phyloP scores from a whole-genome alignment of 2,113 vertebrate species.

The Tachycineta bicolor region DNA sequence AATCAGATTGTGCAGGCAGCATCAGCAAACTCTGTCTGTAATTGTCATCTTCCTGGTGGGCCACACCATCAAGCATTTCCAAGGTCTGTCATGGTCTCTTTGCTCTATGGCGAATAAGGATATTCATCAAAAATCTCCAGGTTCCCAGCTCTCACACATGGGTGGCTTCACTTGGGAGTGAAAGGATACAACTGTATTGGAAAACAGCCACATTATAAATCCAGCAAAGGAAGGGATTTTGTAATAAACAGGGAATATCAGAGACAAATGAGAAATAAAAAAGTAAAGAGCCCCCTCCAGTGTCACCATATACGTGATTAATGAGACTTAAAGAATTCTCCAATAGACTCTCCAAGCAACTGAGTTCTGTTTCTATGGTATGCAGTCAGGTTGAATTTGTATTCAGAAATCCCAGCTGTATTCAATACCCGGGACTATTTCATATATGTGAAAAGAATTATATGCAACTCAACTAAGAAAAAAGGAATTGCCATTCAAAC shows the following conservation, averaged over 20 bases:
- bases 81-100: slow-evolving; percentile 16
- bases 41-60: slow-evolving; percentile 10
- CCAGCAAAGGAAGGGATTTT: slow-evolving; percentile 62
- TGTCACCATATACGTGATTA: slow-evolving; percentile 70
- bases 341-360: slow-evolving; percentile 76
- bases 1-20: neutral
- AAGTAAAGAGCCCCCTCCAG: slow-evolving; percentile 62
- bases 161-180: slow-evolving; percentile 26
- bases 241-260: slow-evolving; percentile 68
- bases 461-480: neutral
- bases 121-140: slow-evolving; percentile 51
- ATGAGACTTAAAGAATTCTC: slow-evolving; percentile 66
- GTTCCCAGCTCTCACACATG: slow-evolving; percentile 16
- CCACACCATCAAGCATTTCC: neutral
- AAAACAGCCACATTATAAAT: slow-evolving; percentile 57
- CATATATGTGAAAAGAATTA: slow-evolving; percentile 61
- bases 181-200: slow-evolving; percentile 58
- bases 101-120: neutral
- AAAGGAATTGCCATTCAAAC: neutral
- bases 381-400: slow-evolving; percentile 69
- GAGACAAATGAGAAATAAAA: slow-evolving; percentile 72
- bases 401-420: slow-evolving; percentile 67
- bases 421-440: slow-evolving; percentile 31
- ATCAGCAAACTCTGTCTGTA: neutral
- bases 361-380: slow-evolving; percentile 58